A percentile compares a stretch with the other conserved stretches of the same genome.
Evolutionary conservation across 1,140 invertebrate species (phyloP).

Genomic region (Dufourea novaeangliae): DNA sequence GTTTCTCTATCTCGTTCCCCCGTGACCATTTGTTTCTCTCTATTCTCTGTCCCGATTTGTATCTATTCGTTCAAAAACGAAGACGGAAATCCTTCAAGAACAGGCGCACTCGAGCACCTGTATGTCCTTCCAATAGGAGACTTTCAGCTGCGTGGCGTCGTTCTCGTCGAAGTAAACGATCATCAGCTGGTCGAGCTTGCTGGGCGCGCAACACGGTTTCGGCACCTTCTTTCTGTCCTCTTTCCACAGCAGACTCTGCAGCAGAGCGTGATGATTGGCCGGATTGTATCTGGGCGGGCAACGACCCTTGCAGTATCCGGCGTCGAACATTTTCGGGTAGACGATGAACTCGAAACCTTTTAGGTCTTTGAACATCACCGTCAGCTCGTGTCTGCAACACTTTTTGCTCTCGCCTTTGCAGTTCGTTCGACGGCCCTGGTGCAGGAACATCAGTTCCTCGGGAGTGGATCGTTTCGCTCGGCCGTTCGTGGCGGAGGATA

Average conservation of each 20-base stretch:
- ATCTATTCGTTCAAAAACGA: neutral
- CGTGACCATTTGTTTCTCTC: neutral
- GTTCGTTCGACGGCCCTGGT: constrained; percentile 78
- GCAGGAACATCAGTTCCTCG: constrained; percentile 74
- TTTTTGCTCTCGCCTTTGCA: constrained; percentile 81
- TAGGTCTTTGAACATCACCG: constrained; percentile 86
- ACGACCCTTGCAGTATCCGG: constrained; percentile 87
- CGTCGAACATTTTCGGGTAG: constrained; percentile 87
- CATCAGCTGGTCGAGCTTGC: constrained; percentile 85
- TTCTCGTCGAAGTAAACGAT: constrained; percentile 86
- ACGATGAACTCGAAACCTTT: constrained; percentile 87
- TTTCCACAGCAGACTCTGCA: constrained; percentile 87
- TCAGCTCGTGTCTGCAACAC: constrained; percentile 86
- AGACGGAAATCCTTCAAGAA: constrained; percentile 79
- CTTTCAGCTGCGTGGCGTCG: constrained; percentile 84
- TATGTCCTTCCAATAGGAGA: constrained; percentile 88
- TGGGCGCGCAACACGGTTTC: constrained; percentile 88
- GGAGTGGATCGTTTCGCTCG: constrained; percentile 61
- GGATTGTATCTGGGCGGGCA: constrained; percentile 87
- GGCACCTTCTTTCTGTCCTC: constrained; percentile 83
- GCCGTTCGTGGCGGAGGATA: neutral
- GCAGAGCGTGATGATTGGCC: constrained; percentile 87
- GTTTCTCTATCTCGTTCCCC: neutral
- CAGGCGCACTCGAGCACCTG: constrained; percentile 88
- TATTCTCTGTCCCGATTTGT: neutral